A percentile compares a stretch with the other conserved stretches of the same genome.
Evolutionary conservation across 1,140 invertebrate genomes (phyloP).

Genomic region (Prorops nasuta): DNA sequence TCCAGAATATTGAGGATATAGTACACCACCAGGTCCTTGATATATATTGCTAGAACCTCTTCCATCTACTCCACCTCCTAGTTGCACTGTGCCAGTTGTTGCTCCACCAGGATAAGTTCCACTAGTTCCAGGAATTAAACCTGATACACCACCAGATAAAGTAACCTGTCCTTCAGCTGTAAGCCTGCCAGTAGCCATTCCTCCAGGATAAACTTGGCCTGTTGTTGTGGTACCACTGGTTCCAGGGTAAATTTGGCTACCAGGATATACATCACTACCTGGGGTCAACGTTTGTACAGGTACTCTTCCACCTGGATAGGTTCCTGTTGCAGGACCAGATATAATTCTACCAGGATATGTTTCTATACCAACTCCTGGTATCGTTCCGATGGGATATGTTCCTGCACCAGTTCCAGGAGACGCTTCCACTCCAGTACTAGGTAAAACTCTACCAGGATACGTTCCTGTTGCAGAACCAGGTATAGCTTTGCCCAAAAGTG

Average conservation of each 20-base stretch:
- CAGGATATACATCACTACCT: constrained; percentile 1
- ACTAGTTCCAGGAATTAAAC: neutral
- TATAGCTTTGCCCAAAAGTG: constrained; percentile 8
- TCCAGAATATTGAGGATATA: neutral
- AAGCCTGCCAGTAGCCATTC: neutral
- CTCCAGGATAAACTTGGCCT: constrained; percentile 8
- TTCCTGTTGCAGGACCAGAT: neutral
- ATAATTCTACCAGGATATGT: constrained; percentile 5
- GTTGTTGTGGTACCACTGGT: neutral
- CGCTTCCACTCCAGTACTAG: neutral
- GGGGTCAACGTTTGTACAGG: neutral
- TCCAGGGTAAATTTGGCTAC: constrained; percentile 1
- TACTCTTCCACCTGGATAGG: constrained; percentile 12
- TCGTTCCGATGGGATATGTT: constrained; percentile 7
- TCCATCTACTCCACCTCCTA: neutral
- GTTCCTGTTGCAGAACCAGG: neutral
- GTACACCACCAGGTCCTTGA: neutral
- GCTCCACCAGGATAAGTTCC: neutral
- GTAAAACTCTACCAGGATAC: constrained; percentile 5
- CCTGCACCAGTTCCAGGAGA: neutral
- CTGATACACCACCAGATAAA: neutral
- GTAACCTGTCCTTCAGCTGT: neutral
- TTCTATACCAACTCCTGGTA: neutral
- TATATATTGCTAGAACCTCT: neutral
- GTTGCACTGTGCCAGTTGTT: neutral